Percentiles rank a stretch among this genome's conserved stretches.
phyloP scores from a whole-genome alignment of 2,888 invertebrate species.

The Archips crataeganus region DNA sequence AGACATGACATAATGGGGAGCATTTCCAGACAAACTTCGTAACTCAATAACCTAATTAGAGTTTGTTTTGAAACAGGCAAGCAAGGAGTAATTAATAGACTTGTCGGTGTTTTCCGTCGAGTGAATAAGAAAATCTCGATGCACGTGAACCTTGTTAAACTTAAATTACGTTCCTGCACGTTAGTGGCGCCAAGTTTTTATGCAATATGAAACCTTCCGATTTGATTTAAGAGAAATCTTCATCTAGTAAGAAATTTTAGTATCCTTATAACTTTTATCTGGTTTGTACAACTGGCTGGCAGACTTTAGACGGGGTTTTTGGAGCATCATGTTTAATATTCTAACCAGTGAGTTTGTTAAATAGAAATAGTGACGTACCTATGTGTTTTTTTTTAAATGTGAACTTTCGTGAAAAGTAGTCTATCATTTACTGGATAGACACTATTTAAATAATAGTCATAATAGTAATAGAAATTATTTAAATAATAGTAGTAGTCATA shows the following conservation, averaged over 20 bases:
- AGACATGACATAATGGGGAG: slow-evolving; percentile 58
- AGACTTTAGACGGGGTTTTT: too few species aligned
- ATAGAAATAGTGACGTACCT: too few species aligned
- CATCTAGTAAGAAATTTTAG: background rate
- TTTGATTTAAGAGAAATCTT: background rate
- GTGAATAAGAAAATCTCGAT: slow-evolving; percentile 26
- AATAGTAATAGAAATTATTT: background rate
- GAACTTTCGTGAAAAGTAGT: background rate
- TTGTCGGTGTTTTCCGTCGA: slow-evolving; percentile 41
- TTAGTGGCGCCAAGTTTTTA: slow-evolving; percentile 16
- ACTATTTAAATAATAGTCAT: too few species aligned
- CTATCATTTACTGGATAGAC: background rate
- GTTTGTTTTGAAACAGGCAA: slow-evolving; percentile 67
- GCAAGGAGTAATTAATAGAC: slow-evolving; percentile 64
- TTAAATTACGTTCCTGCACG: slow-evolving; percentile 15
- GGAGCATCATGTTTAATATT: too few species aligned
- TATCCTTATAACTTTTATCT: too few species aligned
- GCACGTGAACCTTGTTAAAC: slow-evolving; percentile 27
- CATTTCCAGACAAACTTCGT: slow-evolving; percentile 61
- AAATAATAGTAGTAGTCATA: background rate
- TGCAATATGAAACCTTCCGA: background rate
- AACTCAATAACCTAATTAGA: slow-evolving; percentile 77
- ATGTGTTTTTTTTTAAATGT: too few species aligned
- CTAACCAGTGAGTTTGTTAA: too few species aligned
- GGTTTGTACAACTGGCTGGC: too few species aligned